Evolutionary conservation across 2,113 vertebrate species (phyloP).

Genomic region (Dermatemys mawii): DNA sequence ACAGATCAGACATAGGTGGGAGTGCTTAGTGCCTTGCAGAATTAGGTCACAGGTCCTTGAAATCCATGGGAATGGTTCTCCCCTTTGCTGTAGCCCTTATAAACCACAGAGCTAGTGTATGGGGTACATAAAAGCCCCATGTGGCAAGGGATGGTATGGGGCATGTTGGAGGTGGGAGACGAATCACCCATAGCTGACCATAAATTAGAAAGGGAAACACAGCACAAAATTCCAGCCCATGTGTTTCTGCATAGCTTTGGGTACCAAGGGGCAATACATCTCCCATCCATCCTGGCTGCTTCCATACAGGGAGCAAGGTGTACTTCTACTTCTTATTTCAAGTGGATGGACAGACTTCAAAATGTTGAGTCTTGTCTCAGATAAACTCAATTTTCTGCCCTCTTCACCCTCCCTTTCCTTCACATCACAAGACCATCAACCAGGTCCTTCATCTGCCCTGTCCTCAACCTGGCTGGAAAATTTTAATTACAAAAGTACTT

Average conservation of each 20-base stretch:
- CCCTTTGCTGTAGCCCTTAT: neutral
- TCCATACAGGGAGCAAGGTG: neutral
- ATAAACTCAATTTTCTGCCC: neutral
- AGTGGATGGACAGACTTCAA: neutral
- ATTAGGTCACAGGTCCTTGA: neutral
- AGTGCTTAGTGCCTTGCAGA: neutral
- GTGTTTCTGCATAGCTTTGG: neutral
- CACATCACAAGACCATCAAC: too few species aligned
- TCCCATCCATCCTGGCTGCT: neutral
- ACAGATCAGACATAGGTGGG: neutral
- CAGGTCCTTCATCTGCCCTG: neutral
- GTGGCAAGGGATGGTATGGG: neutral
- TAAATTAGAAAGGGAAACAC: neutral
- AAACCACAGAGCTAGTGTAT: neutral
- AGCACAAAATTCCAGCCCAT: neutral
- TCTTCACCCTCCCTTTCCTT: neutral
- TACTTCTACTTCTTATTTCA: neutral
- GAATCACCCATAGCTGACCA: neutral
- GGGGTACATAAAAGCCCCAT: neutral
- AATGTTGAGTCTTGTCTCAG: neutral
- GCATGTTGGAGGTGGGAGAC: neutral
- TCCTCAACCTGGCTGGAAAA: neutral
- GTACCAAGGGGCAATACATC: neutral
- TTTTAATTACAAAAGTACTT: neutral
- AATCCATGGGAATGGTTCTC: neutral